phyloP scores from a whole-genome alignment of 2,113 vertebrate genomes.

The Atrichornis clamosus region DNA sequence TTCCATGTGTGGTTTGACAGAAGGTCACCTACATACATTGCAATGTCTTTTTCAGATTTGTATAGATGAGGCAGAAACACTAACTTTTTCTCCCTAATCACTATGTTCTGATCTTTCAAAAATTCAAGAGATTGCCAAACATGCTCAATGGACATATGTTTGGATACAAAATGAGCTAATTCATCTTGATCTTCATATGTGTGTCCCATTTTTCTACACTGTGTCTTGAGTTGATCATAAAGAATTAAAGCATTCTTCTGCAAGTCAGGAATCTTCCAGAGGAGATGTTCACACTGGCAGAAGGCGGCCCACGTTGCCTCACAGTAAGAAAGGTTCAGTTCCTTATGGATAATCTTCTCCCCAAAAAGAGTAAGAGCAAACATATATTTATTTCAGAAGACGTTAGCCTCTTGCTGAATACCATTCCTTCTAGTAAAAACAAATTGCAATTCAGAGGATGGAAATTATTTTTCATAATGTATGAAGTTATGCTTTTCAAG shows the following conservation, averaged over 20 bases:
- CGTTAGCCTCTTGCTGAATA: neutral
- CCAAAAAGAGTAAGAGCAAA: slow-evolving; percentile 29
- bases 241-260: slow-evolving; percentile 75
- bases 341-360: slow-evolving; percentile 71
- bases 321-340: slow-evolving; percentile 71
- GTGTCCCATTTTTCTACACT: slow-evolving; percentile 72
- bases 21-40: slow-evolving; percentile 56
- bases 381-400: neutral
- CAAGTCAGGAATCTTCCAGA: slow-evolving; percentile 61
- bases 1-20: slow-evolving; percentile 47
- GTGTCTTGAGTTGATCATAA: slow-evolving; percentile 72
- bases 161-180: slow-evolving; percentile 39
- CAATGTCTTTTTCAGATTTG: slow-evolving; percentile 75
- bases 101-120: slow-evolving; percentile 67
- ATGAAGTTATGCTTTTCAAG: neutral
- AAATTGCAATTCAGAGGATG: neutral
- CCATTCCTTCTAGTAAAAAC: neutral
- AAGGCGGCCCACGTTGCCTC: slow-evolving; percentile 75
- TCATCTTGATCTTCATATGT: slow-evolving; percentile 68
- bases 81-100: slow-evolving; percentile 55
- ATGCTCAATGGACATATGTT: slow-evolving; percentile 21
- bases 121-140: slow-evolving; percentile 77
- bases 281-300: slow-evolving; percentile 63
- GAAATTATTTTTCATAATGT: neutral
- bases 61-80: slow-evolving; percentile 73